phyloP scores from a whole-genome alignment of 2,888 invertebrate species.

The Tromatobia lineatoria region DNA sequence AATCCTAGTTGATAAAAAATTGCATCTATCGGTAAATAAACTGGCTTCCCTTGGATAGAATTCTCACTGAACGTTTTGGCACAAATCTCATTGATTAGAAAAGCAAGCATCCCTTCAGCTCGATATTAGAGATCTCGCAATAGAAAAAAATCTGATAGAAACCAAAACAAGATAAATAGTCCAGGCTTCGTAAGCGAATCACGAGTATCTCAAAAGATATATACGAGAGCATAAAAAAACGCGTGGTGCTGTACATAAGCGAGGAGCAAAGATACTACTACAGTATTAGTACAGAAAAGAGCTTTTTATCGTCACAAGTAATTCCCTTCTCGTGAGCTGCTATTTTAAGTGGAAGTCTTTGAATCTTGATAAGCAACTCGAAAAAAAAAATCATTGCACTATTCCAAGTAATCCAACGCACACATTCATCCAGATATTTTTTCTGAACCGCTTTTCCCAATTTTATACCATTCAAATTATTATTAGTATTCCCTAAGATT shows the following conservation, averaged over 20 bases:
- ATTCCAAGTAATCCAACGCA: too few relatives aligned
- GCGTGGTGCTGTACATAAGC: conserved; percentile 32
- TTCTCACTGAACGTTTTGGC: neutral
- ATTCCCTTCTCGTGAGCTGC: too few relatives aligned
- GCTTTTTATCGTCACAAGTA: too few relatives aligned
- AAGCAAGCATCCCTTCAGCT: too few relatives aligned
- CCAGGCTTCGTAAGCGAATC: neutral
- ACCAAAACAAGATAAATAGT: neutral
- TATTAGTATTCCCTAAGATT: neutral
- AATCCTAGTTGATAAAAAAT: too few relatives aligned
- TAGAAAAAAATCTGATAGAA: neutral
- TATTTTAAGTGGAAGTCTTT: too few relatives aligned
- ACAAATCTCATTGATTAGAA: neutral
- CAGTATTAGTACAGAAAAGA: neutral
- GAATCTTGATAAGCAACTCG: too few relatives aligned
- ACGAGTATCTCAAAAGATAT: neutral
- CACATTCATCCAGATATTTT: too few relatives aligned
- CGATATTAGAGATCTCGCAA: neutral
- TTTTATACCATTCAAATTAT: neutral
- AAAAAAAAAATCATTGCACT: too few relatives aligned
- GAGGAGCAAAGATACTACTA: conserved; percentile 40
- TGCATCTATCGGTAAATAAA: too few relatives aligned
- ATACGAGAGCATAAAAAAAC: neutral
- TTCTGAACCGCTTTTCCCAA: neutral
- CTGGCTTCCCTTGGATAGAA: too few relatives aligned